Evolutionary conservation across 1,140 invertebrate genomes (phyloP), one percentile per base, ranked within the genome.

Genomic region (Drosophila guanche): DNA sequence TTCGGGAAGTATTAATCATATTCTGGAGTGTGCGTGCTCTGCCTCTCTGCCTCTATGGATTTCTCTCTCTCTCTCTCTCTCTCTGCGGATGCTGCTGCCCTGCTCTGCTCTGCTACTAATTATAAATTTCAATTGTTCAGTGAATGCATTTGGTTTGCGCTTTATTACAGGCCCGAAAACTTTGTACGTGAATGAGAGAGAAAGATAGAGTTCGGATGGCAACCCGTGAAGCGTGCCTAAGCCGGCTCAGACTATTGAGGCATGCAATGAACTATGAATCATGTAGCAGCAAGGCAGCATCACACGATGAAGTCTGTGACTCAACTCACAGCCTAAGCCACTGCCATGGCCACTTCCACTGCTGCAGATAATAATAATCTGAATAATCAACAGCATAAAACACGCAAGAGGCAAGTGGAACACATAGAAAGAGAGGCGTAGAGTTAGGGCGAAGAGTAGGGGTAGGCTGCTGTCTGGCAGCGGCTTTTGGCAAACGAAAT

Each of bases 1-100:
- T 86, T 83, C 58, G 83, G 83, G 78, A 86, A 86, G 83, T 86
- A 86, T 86, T 86, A 86, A 86, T 86, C 83, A 86, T 88, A 88
- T 88, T 83, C 58, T 51, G 58, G 33, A 54, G 66, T 45, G 58
- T 62, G 61, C 56, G 45, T 65, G 55, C 56, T 57, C 5, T 27
- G 25, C 1, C 25, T 27, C 25, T 27, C 33, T 33, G 25, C 5
- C 25, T 27, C 25, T 27, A 10, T 33, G 8, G 7, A 33, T 33
- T 10, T 10, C 33, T 37, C 33, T 37, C 8, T 7, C 7, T 29
- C 29, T 29, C 3, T 33, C 46, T 55, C 8, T 56, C 40, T 45
- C 25, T 37, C 25, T 46, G 22, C 29, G 16, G 46, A 41, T 57
- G 10, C 10, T 23, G 48, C 22, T 76, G 73, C 29, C 1, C 29